A percentile compares a stretch with the other conserved stretches of the same genome.
These are phyloP conservation scores for Ooceraea biroi DNA, from an alignment of 1,140 invertebrate species.

Conservation along the genomic window DNA sequence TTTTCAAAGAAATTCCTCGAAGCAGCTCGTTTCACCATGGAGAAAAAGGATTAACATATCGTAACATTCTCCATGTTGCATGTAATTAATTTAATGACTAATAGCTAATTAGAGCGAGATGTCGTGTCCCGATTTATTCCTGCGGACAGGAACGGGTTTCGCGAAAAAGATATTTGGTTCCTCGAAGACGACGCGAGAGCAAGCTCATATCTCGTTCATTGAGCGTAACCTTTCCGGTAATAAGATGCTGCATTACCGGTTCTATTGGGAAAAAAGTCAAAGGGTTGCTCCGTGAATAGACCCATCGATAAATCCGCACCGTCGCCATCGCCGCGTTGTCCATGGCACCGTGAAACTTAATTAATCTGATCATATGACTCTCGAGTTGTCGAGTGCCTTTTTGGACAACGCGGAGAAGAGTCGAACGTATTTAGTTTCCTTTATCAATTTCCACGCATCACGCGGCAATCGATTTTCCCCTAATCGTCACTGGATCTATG, in stretches of 20 bases:
- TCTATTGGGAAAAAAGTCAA: neutral
- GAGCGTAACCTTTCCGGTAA: constrained; percentile 29
- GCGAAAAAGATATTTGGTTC: constrained; percentile 3
- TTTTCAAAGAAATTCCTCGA: too few species aligned
- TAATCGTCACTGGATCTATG: constrained; percentile 13
- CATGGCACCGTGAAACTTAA: constrained; percentile 22
- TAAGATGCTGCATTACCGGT: constrained; percentile 26
- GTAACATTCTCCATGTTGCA: neutral
- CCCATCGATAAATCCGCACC: constrained; percentile 24
- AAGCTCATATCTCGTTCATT: constrained; percentile 5
- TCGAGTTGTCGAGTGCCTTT: neutral
- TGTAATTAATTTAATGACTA: too few species aligned
- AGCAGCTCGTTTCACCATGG: neutral
- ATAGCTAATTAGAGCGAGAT: constrained; percentile 22
- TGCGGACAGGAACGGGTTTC: neutral
- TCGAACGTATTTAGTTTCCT: neutral
- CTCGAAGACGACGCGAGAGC: neutral
- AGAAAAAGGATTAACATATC: neutral
- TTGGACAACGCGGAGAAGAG: neutral
- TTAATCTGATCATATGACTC: constrained; percentile 9
- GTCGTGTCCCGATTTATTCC: neutral
- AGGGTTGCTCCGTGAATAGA: neutral
- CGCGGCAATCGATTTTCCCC: neutral
- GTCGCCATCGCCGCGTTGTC: neutral
- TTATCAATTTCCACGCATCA: neutral